Percentiles rank a stretch among this genome's conserved stretches.
Conservation (phyloP, 2,888 invertebrate genomes). For the Mycogona germanica region DNA sequence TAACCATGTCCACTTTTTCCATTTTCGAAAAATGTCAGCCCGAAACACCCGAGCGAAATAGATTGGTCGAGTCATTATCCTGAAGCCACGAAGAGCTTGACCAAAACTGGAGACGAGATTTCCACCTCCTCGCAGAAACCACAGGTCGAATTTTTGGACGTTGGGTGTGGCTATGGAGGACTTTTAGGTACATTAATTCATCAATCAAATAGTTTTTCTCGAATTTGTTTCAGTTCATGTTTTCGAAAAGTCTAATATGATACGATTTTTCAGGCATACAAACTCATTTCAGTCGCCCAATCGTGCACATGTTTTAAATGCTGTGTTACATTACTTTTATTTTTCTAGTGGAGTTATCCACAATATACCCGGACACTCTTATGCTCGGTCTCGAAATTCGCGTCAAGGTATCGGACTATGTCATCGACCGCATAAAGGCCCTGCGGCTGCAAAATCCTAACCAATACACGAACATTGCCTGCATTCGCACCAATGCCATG, state of each 20-base stretch:
- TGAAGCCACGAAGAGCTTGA: too few relatives aligned
- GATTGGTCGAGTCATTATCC: constrained; percentile 77
- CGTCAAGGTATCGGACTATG: constrained; percentile 97
- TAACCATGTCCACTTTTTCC: constrained; percentile 1
- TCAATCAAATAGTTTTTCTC: too few relatives aligned
- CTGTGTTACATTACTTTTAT: constrained; percentile 18
- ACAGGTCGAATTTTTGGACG: constrained; percentile 78
- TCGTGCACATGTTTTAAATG: constrained; percentile 4
- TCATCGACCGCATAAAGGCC: constrained; percentile 85
- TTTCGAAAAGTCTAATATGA: too few relatives aligned
- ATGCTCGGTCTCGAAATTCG: constrained; percentile 95
- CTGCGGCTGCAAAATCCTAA: constrained; percentile 60
- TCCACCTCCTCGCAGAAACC: constrained; percentile 27
- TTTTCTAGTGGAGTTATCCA: constrained; percentile 65
- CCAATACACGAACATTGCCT: constrained; percentile 83
- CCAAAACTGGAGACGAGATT: not conserved
- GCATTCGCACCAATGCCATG: constrained; percentile 95
- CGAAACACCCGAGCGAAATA: constrained; percentile 64
- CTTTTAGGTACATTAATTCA: constrained; percentile 53
- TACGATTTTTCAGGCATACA: too few relatives aligned
- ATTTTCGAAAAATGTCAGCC: constrained; percentile 45
- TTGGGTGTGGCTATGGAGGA: constrained; percentile 98
- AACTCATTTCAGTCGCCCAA: too few relatives aligned
- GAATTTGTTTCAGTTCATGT: too few relatives aligned
- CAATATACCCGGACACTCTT: constrained; percentile 76